Percentiles rank a stretch among this genome's conserved stretches.
These are phyloP conservation scores for Cephalotes varians DNA, from an alignment of 2,888 invertebrate genomes.

Conservation along the genomic window DNA sequence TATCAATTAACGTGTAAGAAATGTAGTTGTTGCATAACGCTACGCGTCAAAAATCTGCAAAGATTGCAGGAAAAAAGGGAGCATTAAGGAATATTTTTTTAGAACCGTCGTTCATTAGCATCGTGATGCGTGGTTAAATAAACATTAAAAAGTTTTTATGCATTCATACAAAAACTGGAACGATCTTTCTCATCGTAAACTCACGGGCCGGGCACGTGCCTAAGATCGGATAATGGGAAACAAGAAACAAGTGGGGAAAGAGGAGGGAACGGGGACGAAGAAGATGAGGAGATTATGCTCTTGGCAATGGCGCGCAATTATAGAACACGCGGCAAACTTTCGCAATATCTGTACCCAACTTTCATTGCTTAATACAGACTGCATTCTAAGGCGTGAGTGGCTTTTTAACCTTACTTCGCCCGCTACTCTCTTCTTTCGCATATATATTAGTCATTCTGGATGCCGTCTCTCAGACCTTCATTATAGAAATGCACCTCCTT, in stretches of 20 bases:
- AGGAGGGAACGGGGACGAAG: background rate
- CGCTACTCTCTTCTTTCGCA: slow-evolving; percentile 8
- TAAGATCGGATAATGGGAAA: slow-evolving; percentile 49
- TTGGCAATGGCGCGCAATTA: slow-evolving; percentile 58
- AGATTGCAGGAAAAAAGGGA: background rate
- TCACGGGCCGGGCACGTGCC: slow-evolving; percentile 33
- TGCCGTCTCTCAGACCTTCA: background rate
- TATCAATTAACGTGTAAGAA: background rate
- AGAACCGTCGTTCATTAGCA: slow-evolving; percentile 10
- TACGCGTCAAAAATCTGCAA: background rate
- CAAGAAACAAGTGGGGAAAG: slow-evolving; percentile 39
- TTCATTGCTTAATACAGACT: slow-evolving; percentile 56
- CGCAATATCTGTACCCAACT: slow-evolving; percentile 64
- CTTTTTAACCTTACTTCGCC: slow-evolving; percentile 50
- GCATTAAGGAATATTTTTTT: background rate
- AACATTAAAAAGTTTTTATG: slow-evolving; percentile 35
- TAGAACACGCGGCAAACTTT: slow-evolving; percentile 60
- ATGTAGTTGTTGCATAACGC: background rate
- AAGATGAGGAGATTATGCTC: slow-evolving; percentile 52
- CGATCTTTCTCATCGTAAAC: slow-evolving; percentile 16
- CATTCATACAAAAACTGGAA: slow-evolving; percentile 26
- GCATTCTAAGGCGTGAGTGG: slow-evolving; percentile 50
- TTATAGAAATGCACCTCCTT: background rate
- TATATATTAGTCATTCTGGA: slow-evolving; percentile 31
- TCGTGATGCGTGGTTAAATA: slow-evolving; percentile 15